Base-by-base conservation (phyloP, 2,797 vertebrate genomes). In the Alosa sapidissima region DNA sequence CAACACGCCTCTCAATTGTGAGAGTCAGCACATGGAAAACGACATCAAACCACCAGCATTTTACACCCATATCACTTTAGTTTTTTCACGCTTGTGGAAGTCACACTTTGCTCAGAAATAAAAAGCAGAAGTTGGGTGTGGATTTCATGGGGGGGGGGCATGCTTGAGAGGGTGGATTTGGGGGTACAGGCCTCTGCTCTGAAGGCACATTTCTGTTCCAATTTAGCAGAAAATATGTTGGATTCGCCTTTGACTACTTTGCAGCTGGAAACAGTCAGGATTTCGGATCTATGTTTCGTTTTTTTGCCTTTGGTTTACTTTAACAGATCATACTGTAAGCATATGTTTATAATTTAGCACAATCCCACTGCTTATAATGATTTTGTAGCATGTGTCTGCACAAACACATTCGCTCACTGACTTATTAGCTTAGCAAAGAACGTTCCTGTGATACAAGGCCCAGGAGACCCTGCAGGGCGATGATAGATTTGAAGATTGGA, bases 281-380 rank as follows among this genome's bases (percentile, higher is more conserved):
- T 94, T 92, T 91, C 91, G 89, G 92, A 93, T 93, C 91, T 90
- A 87, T 60, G 87, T 82, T 84, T 82, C 72, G 0, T 62, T 81
- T 68, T 81, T 82, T 62, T 91, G 93, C 91, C 90, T 88, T 88
- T 87, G 89, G 93, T 94, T 93, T 93, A 93, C 91, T 93, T 94
- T 94, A 94, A 94, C 93, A 93, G 90, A 94, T 94, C 91, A 88
- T 92, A 94, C 93, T 92, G 92, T 94, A 94, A 92, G 93, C 95
- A 95, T 89, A 91, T 95, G 94, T 93, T 95, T 94, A 95, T 94
- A 94, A 94, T 96, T 94, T 93, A 88, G 89, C 89, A 93, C 91
- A 91, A 92, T 92, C 91, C 88, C 87, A 91, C 90, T 92, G 89
- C 93, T 92, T 92, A 93, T 94, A 94, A 93, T 93, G 93, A 93